Base-by-base conservation (phyloP, 2,797 vertebrate genomes). In the Phylloscopus collybita region DNA sequence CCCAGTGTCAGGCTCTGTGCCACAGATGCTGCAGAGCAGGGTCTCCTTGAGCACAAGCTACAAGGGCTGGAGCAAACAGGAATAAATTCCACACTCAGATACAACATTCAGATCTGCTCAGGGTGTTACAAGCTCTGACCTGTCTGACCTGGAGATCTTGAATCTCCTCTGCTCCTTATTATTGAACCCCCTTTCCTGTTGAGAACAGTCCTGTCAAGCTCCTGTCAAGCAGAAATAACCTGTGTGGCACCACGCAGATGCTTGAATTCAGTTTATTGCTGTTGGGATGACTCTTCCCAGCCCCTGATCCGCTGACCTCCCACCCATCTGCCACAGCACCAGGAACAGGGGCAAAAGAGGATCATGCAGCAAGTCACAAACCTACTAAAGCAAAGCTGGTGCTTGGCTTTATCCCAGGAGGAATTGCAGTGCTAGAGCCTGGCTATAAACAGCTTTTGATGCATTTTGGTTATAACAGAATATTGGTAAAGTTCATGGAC, bases 41-140 rank as follows among this genome's bases (percentile, higher is more conserved):
- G 40, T 59, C 45, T 83, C 47, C 32, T 53, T 2, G 5, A 66
- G 49, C 9, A 3, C 40, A 9, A 0, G 0, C 14, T 23, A 5
- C 5, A 5, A 45, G 42, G 7, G 32, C 85, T 36, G 23, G 5
- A 64, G 71, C 45, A 22, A 60, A 50, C 0, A 5, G 51, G 21
- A 85, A 64, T 89, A 73, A 94, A 82, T 67, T 49, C 69, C 10
- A 27, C 3, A 3, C 59, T 79, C 38, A 4, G 18, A 42, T 20
- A 30, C 6, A 6, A 21, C 47, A 5, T 26, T n/a, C 0, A 1
- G 8, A 13, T 67, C 53, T 57, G 44, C 44, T 57, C 13, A 1
- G 5, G 10, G 27, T 16, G 10, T 40, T 65, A 49, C 22, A 4
- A 27, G 16, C 13, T 32, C 74, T 34, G 36, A 22, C 5, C 44